Percentiles rank a stretch among this genome's conserved stretches.
phyloP scores from a whole-genome alignment of 2,113 vertebrate genomes.

The Sinocyclocheilus anshuiensis region DNA sequence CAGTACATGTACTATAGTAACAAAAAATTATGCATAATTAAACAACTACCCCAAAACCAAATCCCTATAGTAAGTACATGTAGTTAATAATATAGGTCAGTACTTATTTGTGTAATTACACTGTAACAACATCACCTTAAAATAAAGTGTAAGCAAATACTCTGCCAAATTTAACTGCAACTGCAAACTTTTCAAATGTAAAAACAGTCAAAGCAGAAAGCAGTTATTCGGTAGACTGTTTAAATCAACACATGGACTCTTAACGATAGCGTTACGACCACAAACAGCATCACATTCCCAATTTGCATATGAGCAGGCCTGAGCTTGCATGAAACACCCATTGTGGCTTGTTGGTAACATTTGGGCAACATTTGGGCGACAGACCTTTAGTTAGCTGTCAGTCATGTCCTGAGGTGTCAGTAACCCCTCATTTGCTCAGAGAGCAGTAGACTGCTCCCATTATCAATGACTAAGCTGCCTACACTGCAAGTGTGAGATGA shows the following conservation, averaged over 20 bases:
- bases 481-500: neutral
- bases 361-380: slow-evolving; percentile 8
- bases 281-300: neutral
- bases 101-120: too few species aligned
- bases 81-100: too few species aligned
- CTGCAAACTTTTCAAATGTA: neutral
- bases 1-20: neutral
- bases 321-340: neutral
- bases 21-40: too few species aligned
- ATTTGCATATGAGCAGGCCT: neutral
- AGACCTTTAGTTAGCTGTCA: neutral
- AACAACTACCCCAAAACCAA: too few species aligned
- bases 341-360: neutral
- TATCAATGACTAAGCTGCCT: slow-evolving; percentile 7
- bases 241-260: neutral
- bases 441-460: neutral
- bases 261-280: neutral
- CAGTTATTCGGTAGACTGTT: neutral
- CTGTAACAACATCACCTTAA: too few species aligned
- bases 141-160: too few species aligned
- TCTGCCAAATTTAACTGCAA: too few species aligned
- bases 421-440: neutral
- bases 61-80: too few species aligned
- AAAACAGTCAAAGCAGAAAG: neutral
- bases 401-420: neutral